Evolutionary conservation across 2,888 invertebrate species (phyloP).

Genomic region (Plemyria rubiginata): DNA sequence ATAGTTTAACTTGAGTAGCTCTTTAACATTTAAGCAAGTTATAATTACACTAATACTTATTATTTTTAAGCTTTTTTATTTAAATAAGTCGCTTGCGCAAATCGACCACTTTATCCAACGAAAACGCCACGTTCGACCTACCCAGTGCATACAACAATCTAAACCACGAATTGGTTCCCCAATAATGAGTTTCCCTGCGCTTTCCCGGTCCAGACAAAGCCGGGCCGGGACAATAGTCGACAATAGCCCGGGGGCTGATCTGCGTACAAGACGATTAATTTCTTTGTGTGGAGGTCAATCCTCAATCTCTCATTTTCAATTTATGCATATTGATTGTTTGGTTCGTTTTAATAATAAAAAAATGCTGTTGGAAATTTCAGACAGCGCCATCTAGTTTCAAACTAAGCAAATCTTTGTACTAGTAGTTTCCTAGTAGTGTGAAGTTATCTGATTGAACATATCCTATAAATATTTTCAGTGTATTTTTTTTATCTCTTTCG

Average conservation of each 20-base stretch:
- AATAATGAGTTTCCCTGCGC: constrained; percentile 48
- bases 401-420: too few relatives aligned
- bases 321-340: constrained; percentile 32
- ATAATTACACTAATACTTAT: too few relatives aligned
- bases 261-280: constrained; percentile 46
- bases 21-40: too few relatives aligned
- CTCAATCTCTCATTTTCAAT: constrained; percentile 37
- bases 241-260: constrained; percentile 42
- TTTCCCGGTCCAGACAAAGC: constrained; percentile 38
- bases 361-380: too few relatives aligned
- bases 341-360: not conserved
- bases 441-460: too few relatives aligned
- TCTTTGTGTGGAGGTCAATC: constrained; percentile 45
- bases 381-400: too few relatives aligned
- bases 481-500: too few relatives aligned
- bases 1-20: too few relatives aligned
- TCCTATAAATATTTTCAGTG: too few relatives aligned
- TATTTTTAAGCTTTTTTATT: too few relatives aligned
- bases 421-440: too few relatives aligned
- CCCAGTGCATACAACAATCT: constrained; percentile 46
- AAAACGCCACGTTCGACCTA: constrained; percentile 41
- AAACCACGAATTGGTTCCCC: constrained; percentile 41
- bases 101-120: not conserved
- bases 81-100: not conserved
- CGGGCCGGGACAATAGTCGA: constrained; percentile 43